Percentiles rank a stretch among this genome's conserved stretches.
Conservation (phyloP, 2,113 vertebrate genomes). For the Trichechus manatus region DNA sequence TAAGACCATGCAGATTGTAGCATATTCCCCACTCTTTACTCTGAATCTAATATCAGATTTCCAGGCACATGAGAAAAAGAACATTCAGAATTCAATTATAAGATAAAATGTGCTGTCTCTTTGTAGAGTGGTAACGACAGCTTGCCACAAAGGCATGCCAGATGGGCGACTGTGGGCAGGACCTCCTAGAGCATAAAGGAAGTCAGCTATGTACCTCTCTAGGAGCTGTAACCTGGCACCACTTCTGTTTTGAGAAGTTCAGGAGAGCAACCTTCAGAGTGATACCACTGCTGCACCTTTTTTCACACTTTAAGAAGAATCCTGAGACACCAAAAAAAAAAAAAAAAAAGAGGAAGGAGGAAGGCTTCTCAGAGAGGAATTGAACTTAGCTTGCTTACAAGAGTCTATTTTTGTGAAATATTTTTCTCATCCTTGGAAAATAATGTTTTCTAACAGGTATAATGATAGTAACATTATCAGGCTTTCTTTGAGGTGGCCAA, state of each 20-base stretch:
- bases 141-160: conserved; percentile 39
- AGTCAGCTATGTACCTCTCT: neutral
- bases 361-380: neutral
- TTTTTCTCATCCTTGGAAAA: conserved; percentile 33
- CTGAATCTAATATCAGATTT: neutral
- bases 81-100: neutral
- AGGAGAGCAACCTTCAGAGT: neutral
- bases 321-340: neutral
- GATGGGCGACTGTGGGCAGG: neutral
- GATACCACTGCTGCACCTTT: neutral
- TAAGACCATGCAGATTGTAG: neutral
- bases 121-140: neutral
- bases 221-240: neutral
- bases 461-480: neutral
- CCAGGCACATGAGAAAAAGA: neutral
- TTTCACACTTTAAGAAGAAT: conserved; percentile 29
- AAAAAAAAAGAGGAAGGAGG: neutral
- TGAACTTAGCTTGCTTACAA: conserved; percentile 10
- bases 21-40: conserved; percentile 19
- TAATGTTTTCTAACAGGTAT: neutral
- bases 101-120: conserved; percentile 17
- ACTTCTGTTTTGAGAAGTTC: neutral
- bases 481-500: neutral
- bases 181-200: neutral
- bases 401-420: neutral